Base-by-base conservation (phyloP, 1,140 invertebrate species). In the Agrypnia vestita region DNA sequence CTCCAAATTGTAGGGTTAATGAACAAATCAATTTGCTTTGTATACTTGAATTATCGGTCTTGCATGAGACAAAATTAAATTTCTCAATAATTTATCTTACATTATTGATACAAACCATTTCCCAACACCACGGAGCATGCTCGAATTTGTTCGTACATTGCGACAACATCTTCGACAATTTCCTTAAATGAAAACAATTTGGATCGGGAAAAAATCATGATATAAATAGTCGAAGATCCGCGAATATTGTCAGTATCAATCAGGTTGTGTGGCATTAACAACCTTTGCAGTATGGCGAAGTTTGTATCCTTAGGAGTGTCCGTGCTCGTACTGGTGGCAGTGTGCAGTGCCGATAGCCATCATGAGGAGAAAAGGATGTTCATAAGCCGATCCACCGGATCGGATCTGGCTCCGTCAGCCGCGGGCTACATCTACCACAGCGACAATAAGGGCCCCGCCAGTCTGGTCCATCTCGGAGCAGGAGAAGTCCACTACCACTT, bases 361-460 rank as follows among this genome's bases (percentile, higher is more conserved):
- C 78, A 80, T 25, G 72, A 82, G 59, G 88, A 89, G 0, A 88
- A 89, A 67, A 84, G 88, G 44, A 89, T 87, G 86, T 89, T 88
- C 49, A 88, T 90, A 88, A 86, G 89, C 21, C 85, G 88, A 13
- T 89, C 86, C 13, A 86, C 86, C 0, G 86, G 89, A 3, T 87
- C 88, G n/a, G 90, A 91, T 80, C 86, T 89, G n/a, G 87, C 88
- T 47, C 89, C 89, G 0, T 88, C 87, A 0, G 90, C 90, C 0
- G 89, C 90, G 0, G 90, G 90, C 6, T 91, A 89, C 80, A 89
- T 91, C 55, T 91, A 90, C 83, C 87, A 89, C 51, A 91, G 88
- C 79, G 87, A 90, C 62, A 88, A 85, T 46, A 85, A 89, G 43
- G 88, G 87, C 0, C 86, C 87, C 1, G 87, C 86, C 3, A 88